Percentiles rank a stretch among this genome's conserved stretches.
Evolutionary conservation across 2,888 invertebrate species (phyloP).

Genomic region (Biston betularia): DNA sequence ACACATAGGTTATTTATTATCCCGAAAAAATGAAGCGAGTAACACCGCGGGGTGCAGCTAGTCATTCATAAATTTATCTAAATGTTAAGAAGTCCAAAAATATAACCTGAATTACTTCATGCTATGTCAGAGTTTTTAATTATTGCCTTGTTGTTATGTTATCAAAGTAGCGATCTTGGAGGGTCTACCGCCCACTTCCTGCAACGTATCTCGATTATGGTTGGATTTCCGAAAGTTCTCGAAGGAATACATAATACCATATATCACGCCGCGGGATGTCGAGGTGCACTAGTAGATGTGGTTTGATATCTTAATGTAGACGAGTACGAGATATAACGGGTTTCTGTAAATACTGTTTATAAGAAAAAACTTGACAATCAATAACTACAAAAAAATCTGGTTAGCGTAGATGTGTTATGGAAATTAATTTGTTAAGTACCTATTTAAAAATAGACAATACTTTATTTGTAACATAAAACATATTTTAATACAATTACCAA

Average conservation of each 20-base stretch:
- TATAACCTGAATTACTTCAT: constrained; percentile 44
- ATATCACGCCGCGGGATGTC: constrained; percentile 34
- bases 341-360: background rate
- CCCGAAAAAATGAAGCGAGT: too few relatives aligned
- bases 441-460: too few relatives aligned
- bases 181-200: constrained; percentile 50
- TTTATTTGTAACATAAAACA: too few relatives aligned
- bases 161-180: constrained; percentile 55
- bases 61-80: background rate
- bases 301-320: constrained; percentile 31
- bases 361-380: too few relatives aligned
- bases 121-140: constrained; percentile 69
- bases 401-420: background rate
- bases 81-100: constrained; percentile 13
- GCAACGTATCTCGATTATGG: constrained; percentile 60
- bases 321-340: constrained; percentile 5
- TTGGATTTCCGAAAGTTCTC: constrained; percentile 57
- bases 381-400: too few relatives aligned
- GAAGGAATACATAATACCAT: constrained; percentile 41
- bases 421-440: too few relatives aligned
- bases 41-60: too few relatives aligned
- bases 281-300: constrained; percentile 18
- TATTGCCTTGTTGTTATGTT: constrained; percentile 60
- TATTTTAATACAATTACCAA: too few relatives aligned
- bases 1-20: too few relatives aligned